Percentiles rank a stretch among this genome's conserved stretches.
phyloP scores from a whole-genome alignment of 2,113 vertebrate species.

The Aleadryas rufinucha region DNA sequence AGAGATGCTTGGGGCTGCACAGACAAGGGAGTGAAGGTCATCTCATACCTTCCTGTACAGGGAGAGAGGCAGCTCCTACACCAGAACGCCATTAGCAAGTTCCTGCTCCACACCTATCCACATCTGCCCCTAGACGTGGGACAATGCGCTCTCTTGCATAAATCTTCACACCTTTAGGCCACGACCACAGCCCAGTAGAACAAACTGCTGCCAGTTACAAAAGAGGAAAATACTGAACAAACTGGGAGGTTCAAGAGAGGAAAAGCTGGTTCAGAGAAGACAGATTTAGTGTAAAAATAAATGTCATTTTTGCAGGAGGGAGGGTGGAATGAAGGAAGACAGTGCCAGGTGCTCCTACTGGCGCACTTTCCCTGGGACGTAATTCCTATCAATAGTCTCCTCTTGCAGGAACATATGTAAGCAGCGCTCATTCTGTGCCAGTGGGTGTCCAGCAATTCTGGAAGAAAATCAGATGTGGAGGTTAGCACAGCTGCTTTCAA shows the following conservation, averaged over 20 bases:
- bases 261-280: slow-evolving; percentile 78
- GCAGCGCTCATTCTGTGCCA: slow-evolving; percentile 99
- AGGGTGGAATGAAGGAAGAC: slow-evolving; percentile 73
- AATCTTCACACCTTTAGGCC: slow-evolving; percentile 63
- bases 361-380: slow-evolving; percentile 98
- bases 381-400: slow-evolving; percentile 96
- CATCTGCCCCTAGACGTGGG: neutral
- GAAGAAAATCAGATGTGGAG: slow-evolving; percentile 60
- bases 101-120: slow-evolving; percentile 27
- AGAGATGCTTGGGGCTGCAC: slow-evolving; percentile 35
- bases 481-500: neutral
- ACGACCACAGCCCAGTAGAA: slow-evolving; percentile 61
- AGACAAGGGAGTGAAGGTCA: slow-evolving; percentile 1
- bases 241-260: slow-evolving; percentile 70
- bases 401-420: slow-evolving; percentile 99
- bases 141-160: slow-evolving; percentile 29
- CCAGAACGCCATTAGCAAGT: neutral
- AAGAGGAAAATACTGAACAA: slow-evolving; percentile 67
- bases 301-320: slow-evolving; percentile 81
- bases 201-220: slow-evolving; percentile 71
- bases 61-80: slow-evolving; percentile 47
- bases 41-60: slow-evolving; percentile 18
- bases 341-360: slow-evolving; percentile 79
- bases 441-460: slow-evolving; percentile 96
- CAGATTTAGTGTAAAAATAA: slow-evolving; percentile 87